Evolutionary conservation across 2,888 invertebrate species (phyloP), one percentile per base, ranked within the genome.

Genomic region (Eudasyphora cyanicolor): DNA sequence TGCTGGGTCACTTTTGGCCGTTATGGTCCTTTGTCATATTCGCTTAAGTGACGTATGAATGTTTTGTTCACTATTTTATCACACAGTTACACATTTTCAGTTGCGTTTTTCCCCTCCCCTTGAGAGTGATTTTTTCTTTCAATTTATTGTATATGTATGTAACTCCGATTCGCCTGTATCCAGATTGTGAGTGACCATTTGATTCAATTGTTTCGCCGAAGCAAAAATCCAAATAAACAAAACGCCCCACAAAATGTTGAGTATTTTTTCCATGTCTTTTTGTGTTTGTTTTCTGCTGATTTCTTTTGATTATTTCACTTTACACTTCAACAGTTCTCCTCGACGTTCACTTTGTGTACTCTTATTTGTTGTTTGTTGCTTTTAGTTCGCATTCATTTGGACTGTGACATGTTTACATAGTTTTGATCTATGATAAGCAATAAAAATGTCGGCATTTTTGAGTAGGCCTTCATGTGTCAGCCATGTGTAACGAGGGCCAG

Each of bases 381-480:
- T 10, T 57, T 14, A 21, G 57, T 57, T 21, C 6, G 14, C 27
- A 12, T 57, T 17, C 27, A 27, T 49, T 24, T 45, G 14, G 21
- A 32, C 49, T 69, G 45, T 78, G 82, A 82, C 77, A 80, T 82
- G 78, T 85, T 86, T 85, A 75, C 83, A 45, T 74, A 70, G 62
- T 70, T 79, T n/a, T 86, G 87, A 86, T 85, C 74, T 82, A 86
- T 85, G 86, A 85, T 84, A 86, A 86, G 83, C 84, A 86, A 85
- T 87, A 86, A 86, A 86, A 85, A 74, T 86, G 85, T 87, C 85
- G 84, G 82, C 60, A 69, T 49, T 79, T 79, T 76, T 64, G 49
- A 69, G 73, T 69, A 60, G 69, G 69, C 73, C 64, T 24, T 42
- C 19, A 32, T 64, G n/a, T n/a, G n/a, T n/a, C n/a, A n/a, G n/a